Evolutionary conservation across 2,113 vertebrate genomes (phyloP).

Genomic region (Colossoma macropomum): DNA sequence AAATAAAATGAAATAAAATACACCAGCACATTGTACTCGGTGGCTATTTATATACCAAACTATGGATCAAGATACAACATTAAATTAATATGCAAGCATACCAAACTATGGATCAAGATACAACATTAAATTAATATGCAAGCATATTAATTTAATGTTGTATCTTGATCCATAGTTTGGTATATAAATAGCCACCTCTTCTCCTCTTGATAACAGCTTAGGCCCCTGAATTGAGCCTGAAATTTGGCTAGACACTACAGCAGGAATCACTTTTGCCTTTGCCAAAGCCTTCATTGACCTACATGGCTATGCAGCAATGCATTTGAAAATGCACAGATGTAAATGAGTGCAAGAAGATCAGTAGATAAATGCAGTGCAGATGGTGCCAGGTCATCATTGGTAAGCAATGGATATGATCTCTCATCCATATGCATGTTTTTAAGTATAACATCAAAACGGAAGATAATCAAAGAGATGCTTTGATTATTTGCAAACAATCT

Average conservation of each 20-base stretch:
- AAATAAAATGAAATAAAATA: no score
- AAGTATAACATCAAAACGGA: neutral
- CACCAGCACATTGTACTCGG: no score
- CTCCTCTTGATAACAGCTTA: neutral
- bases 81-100: no score
- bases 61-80: no score
- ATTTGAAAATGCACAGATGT: neutral
- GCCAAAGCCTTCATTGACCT: neutral
- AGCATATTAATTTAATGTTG: no score
- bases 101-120: no score
- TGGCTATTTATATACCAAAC: no score
- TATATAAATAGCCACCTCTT: no score
- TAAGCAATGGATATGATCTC: neutral
- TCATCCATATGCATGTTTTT: neutral
- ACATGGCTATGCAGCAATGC: neutral
- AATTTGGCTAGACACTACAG: neutral
- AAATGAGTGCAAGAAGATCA: no score
- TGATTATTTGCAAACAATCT: neutral
- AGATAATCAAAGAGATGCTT: neutral
- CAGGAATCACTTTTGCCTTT: neutral
- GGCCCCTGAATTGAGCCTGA: neutral
- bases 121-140: no score
- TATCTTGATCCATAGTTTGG: no score
- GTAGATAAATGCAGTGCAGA: neutral
- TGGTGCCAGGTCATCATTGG: neutral